Evolutionary conservation across 2,797 vertebrate genomes (phyloP), one percentile per base, ranked within the genome.

Genomic region (Clarias laeviceps): DNA sequence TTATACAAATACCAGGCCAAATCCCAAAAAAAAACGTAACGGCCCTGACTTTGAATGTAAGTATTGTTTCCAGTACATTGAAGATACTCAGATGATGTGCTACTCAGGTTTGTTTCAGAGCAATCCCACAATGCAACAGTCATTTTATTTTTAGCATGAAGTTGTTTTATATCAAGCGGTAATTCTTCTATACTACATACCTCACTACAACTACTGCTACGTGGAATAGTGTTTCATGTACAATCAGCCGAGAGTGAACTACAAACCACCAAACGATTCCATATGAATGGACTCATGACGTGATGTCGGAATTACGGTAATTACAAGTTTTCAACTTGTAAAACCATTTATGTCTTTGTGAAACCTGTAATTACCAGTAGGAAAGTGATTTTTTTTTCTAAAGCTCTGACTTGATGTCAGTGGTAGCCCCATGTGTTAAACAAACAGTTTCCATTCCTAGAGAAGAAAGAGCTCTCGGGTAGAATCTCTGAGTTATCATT

Each of bases 221-320:
- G 3, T 65, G 80, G 12, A 68, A 66, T 32, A 29, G 64, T 65
- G 14, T 32, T 54, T 27, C 59, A 56, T 45, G 61, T 65, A 11
- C 59, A 45, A 45, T 80, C 59, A 27, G 37, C 61, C 15, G 1
- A 22, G 62, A 80, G 17, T 14, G 22, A 82, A n/a, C 65, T 69
- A 34, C 29, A 69, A 82, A 70, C 80, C 80, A 82, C 65, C 65
- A 57, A 82, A 82, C 57, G 80, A 56, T 82, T 82, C 80, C 80
- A 82, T 69, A 37, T 82, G 65, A 37, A 57, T 12, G 29, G 11
- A 57, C 65, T 70, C 64, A 37, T 82, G 65, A 82, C 22, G 80
- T 82, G 66, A 82, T 82, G 65, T 82, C 5, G 64, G 50, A 57
- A 82, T 82, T 82, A 68, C 29, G 5, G 65, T 82, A 82, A 82